These are phyloP conservation scores for Dysmachus trigonus DNA, from an alignment of 2,888 invertebrate species.

Conservation along the genomic window DNA sequence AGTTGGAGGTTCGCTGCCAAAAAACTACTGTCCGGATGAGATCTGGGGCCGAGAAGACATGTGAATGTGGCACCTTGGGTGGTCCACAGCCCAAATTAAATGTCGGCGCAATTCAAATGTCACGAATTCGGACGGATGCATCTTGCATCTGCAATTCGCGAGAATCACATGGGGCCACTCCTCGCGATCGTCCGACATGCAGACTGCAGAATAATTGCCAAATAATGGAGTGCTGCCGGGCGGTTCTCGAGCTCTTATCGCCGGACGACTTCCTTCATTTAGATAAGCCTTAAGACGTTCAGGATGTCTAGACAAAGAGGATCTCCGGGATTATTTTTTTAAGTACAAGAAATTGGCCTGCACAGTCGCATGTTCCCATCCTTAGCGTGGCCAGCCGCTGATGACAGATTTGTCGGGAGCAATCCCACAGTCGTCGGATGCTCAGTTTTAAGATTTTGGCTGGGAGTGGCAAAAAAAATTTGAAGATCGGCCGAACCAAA, in stretches of 20 bases:
- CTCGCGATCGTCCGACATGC: neutral
- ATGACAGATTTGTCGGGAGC: slow-evolving; percentile 5
- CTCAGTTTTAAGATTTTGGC: neutral
- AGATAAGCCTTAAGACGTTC: slow-evolving; percentile 5
- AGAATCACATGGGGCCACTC: neutral
- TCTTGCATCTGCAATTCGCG: slow-evolving; percentile 13
- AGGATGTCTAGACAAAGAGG: slow-evolving; percentile 30
- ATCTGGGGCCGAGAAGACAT: neutral
- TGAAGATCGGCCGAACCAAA: neutral
- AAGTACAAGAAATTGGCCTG: neutral
- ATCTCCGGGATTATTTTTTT: slow-evolving; percentile 17
- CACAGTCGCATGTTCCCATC: neutral
- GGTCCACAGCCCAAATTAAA: neutral
- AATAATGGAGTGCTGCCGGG: neutral
- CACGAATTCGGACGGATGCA: neutral
- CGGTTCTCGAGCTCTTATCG: neutral
- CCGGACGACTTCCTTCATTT: slow-evolving; percentile 22
- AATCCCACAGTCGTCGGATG: neutral
- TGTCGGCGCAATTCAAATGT: slow-evolving; percentile 18
- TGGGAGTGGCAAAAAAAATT: neutral
- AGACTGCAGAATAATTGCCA: neutral
- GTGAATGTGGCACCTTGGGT: slow-evolving; percentile 32
- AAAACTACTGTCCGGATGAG: slow-evolving; percentile 19
- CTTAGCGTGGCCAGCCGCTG: neutral
- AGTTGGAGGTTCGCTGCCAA: slow-evolving; percentile 1